A percentile compares a stretch with the other conserved stretches of the same genome.
These are phyloP conservation scores for Leptatherina wallacei DNA, from an alignment of 2,797 vertebrate genomes.

Conservation along the genomic window DNA sequence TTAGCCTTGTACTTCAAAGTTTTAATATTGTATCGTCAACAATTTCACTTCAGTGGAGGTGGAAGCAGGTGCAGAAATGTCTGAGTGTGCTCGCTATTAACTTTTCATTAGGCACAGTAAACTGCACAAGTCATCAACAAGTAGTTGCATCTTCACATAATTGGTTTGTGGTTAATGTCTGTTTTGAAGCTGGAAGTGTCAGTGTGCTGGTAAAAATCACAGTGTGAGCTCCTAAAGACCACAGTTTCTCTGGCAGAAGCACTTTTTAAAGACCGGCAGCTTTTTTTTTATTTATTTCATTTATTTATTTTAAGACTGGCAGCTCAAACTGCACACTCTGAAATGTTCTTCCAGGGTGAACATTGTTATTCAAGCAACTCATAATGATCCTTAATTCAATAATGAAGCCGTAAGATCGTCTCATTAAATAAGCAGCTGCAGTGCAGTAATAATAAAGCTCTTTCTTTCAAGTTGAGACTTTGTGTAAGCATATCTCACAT, in stretches of 20 bases:
- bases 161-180: slow-evolving; percentile 63
- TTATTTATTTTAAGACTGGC: slow-evolving; percentile 14
- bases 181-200: slow-evolving; percentile 36
- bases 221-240: slow-evolving; percentile 35
- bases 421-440: slow-evolving; percentile 53
- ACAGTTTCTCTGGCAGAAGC: slow-evolving; percentile 25
- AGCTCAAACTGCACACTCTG: slow-evolving; percentile 13
- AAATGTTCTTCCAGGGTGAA: slow-evolving; percentile 12
- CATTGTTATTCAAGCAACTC: slow-evolving; percentile 27
- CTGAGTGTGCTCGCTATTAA: slow-evolving; percentile 54
- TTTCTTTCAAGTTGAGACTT: slow-evolving; percentile 29
- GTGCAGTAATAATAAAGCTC: slow-evolving; percentile 39
- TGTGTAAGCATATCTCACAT: slow-evolving; percentile 21
- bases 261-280: slow-evolving; percentile 29
- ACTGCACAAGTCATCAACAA: slow-evolving; percentile 69
- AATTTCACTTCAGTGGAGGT: slow-evolving; percentile 41
- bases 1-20: background rate
- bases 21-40: slow-evolving; percentile 35
- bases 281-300: background rate
- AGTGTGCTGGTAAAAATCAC: slow-evolving; percentile 29
- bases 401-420: slow-evolving; percentile 40
- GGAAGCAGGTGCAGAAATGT: slow-evolving; percentile 56
- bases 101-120: slow-evolving; percentile 66
- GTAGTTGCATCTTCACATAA: slow-evolving; percentile 58
- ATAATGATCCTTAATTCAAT: slow-evolving; percentile 57